These are phyloP conservation scores for Ceratosolen solmsi DNA, from an alignment of 1,140 invertebrate genomes.

Conservation along the genomic window DNA sequence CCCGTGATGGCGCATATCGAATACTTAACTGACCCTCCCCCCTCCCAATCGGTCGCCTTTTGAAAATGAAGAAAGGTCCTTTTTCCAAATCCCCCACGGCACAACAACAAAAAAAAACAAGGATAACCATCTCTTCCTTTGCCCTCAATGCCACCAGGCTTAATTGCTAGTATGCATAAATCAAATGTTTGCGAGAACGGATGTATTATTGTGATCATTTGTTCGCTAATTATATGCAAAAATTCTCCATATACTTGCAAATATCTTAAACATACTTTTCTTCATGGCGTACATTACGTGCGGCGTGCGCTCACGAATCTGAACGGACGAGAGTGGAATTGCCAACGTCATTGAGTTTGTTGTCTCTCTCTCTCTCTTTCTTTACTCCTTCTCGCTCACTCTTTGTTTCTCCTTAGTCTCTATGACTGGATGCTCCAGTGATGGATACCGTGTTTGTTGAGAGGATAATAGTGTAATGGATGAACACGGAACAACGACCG, in stretches of 20 bases:
- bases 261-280: conserved; percentile 58
- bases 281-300: conserved; percentile 59
- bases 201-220: conserved; percentile 45
- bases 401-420: neutral
- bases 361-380: neutral
- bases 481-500: conserved; percentile 60
- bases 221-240: conserved; percentile 25
- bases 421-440: conserved; percentile 18
- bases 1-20: neutral
- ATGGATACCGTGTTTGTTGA: conserved; percentile 62
- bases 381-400: conserved; percentile 8
- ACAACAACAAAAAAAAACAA: neutral
- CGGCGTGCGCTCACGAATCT: neutral
- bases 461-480: conserved; percentile 68
- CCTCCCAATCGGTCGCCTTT: too few species aligned
- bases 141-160: neutral
- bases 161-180: too few species aligned
- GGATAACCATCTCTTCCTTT: neutral
- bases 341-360: neutral
- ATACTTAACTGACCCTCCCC: neutral
- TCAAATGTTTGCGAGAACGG: too few species aligned
- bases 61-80: too few species aligned
- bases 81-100: neutral
- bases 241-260: conserved; percentile 24
- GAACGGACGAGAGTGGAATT: neutral